Conservation (phyloP, 2,888 invertebrate species). For the Plagiodera versicolora region DNA sequence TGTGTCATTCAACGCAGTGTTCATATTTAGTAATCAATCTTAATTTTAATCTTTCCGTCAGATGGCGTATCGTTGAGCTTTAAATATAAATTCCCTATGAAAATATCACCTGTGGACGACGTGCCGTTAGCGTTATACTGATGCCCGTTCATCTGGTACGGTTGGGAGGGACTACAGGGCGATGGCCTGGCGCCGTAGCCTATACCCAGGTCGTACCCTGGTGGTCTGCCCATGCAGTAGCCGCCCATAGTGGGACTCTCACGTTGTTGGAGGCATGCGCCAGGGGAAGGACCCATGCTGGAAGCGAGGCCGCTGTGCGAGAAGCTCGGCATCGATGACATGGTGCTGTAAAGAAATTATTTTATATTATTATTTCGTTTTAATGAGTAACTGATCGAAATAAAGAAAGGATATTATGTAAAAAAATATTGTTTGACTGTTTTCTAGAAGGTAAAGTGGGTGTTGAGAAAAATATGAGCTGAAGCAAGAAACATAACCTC, state of each 20-base stretch:
- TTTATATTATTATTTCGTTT: no score
- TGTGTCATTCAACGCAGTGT: no score
- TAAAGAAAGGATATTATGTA: no score
- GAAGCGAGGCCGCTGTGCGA: slow-evolving; percentile 51
- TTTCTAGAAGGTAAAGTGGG: no score
- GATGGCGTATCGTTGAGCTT: no score
- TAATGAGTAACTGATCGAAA: no score
- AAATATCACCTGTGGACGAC: slow-evolving; percentile 58
- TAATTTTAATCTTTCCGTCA: no score
- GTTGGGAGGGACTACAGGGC: slow-evolving; percentile 69
- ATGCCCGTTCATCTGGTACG: slow-evolving; percentile 63
- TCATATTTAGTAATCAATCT: no score
- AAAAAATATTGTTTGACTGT: no score
- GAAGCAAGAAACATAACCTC: no score
- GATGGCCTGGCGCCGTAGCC: slow-evolving; percentile 64
- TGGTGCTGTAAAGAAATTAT: slow-evolving; percentile 52
- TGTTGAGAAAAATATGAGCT: no score
- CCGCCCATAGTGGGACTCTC: slow-evolving; percentile 58
- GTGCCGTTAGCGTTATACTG: slow-evolving; percentile 60
- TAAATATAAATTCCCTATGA: background rate
- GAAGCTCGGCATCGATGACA: slow-evolving; percentile 63
- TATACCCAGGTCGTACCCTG: slow-evolving; percentile 60
- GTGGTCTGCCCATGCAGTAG: slow-evolving; percentile 60
- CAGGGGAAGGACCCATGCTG: slow-evolving; percentile 58
- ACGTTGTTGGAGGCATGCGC: slow-evolving; percentile 61